Evolutionary conservation across 30 jellyfish, hydroid and myxozoan genomes (phyloP), one percentile per base, ranked within the genome.

Genomic region (Hydra vulgaris): DNA sequence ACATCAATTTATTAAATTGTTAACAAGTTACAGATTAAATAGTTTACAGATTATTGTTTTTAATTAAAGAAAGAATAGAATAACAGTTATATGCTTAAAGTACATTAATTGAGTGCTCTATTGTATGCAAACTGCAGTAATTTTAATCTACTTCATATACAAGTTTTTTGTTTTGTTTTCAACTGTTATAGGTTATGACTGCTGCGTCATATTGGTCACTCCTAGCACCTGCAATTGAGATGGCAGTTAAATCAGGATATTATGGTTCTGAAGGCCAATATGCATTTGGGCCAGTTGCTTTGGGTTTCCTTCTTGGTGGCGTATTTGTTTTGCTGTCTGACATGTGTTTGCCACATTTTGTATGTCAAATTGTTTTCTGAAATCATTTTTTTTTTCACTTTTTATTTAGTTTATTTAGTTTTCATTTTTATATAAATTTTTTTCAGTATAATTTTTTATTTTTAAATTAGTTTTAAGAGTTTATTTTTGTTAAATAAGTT

Each of bases 121-220:
- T n/a, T n/a, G n/a, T n/a, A n/a, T n/a, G n/a, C n/a, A n/a, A n/a
- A n/a, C n/a, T n/a, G n/a, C n/a, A n/a, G n/a, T n/a, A n/a, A n/a
- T n/a, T n/a, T n/a, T n/a, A n/a, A n/a, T n/a, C n/a, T n/a, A n/a
- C n/a, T n/a, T n/a, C n/a, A n/a, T n/a, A n/a, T n/a, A n/a, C n/a
- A n/a, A n/a, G n/a, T n/a, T n/a, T n/a, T n/a, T n/a, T n/a, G n/a
- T n/a, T n/a, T n/a, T n/a, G 12, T 40, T 40, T 40, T 40, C 12
- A 3, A 40, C 61, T 40, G 61, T 74, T 66, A 21, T 24, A 91
- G 98, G 98, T 91, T 24, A 91, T 91, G 98, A 86, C 87, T 4
- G 98, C 98, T n/a, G 98, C 98, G 26, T 91, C 98, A 7, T 91
- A 86, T 55, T 91, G 98, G 98, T 91, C 98, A 15, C 77, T 91